A percentile compares a stretch with the other conserved stretches of the same genome.
Conservation (phyloP, 2,113 vertebrate species). For the Rattus rattus region DNA sequence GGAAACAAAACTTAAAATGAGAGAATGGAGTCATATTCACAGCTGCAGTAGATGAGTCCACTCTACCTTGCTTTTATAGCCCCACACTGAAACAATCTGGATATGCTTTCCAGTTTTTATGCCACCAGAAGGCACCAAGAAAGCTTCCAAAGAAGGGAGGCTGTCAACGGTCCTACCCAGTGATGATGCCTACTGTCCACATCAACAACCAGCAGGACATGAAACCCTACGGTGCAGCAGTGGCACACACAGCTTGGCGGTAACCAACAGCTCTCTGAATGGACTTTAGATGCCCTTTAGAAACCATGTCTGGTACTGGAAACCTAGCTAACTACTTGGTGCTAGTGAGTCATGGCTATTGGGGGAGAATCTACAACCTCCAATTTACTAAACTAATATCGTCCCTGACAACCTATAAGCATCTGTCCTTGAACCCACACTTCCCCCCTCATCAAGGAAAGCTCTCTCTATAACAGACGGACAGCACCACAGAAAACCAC, state of each 20-base stretch:
- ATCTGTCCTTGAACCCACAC: neutral
- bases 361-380: neutral
- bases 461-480: neutral
- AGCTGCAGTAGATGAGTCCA: neutral
- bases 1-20: neutral
- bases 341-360: neutral
- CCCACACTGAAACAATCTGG: neutral
- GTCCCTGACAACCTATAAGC: neutral
- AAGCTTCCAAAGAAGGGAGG: neutral
- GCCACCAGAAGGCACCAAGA: neutral
- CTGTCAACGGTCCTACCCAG: neutral
- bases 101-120: neutral
- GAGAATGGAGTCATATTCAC: neutral
- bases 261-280: neutral
- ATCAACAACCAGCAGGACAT: neutral
- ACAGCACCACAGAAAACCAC: neutral
- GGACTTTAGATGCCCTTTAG: neutral
- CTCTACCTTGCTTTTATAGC: neutral
- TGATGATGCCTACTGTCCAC: neutral
- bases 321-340: neutral
- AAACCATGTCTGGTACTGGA: neutral
- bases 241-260: neutral
- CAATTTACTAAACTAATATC: neutral
- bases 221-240: neutral
- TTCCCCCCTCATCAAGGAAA: neutral